phyloP scores from a whole-genome alignment of 2,888 invertebrate species.

The Acrocera orbiculus region DNA sequence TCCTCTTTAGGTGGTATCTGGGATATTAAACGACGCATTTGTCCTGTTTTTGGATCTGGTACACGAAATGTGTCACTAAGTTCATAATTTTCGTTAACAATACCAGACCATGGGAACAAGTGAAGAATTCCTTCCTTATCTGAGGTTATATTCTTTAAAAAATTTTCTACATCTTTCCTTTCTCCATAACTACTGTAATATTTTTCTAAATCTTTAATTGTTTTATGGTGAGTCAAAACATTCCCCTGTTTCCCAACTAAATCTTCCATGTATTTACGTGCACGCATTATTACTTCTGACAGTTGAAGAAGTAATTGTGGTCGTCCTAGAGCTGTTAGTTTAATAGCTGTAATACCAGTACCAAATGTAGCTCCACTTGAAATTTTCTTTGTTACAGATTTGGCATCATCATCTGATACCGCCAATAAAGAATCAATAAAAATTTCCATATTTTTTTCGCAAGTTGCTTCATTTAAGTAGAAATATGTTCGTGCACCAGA shows the following conservation, averaged over 20 bases:
- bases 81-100: conserved; percentile 83
- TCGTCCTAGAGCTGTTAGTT: conserved; percentile 91
- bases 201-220: conserved; percentile 69
- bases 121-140: conserved; percentile 93
- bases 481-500: conserved; percentile 94
- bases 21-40: conserved; percentile 80
- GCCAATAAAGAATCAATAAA: conserved; percentile 92
- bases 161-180: conserved; percentile 67
- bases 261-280: conserved; percentile 84
- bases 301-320: conserved; percentile 84
- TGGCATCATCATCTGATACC: conserved; percentile 92
- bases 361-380: conserved; percentile 84
- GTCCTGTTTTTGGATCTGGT: conserved; percentile 79
- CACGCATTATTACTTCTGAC: conserved; percentile 92
- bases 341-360: conserved; percentile 92
- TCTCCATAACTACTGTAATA: conserved; percentile 61
- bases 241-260: conserved; percentile 77
- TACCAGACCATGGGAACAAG: conserved; percentile 94
- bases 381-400: too few species aligned
- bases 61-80: conserved; percentile 86
- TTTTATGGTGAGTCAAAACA: conserved; percentile 71
- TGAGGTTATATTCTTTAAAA: conserved; percentile 78
- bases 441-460: conserved; percentile 92
- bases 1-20: conserved; percentile 78
- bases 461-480: conserved; percentile 94